Evolutionary conservation across 2,797 vertebrate species (phyloP), one percentile per base, ranked within the genome.

Genomic region (Poecilia wingei): DNA sequence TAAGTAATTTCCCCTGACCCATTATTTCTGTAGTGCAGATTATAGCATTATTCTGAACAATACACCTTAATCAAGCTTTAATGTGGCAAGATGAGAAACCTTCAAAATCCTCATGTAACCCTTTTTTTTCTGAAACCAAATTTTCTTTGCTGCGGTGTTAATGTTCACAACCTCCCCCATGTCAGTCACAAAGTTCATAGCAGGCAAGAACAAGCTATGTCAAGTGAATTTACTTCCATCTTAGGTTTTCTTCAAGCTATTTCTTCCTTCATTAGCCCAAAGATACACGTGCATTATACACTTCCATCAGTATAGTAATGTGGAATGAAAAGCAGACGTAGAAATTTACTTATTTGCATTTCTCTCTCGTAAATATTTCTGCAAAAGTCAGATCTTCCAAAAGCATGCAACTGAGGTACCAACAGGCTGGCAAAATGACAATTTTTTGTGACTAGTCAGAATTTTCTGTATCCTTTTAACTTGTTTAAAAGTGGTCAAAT

Each of bases 41-140:
- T 75, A n/a, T 20, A 39, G 53, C 36, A 8, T 6, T 8, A 66
- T 75, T 70, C 73, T 22, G 71, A 68, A 47, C 43, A 70, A 69
- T 39, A 47, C 16, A 28, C 25, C 74, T 41, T 51, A 33, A 45
- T 68, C 18, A 53, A 61, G 51, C 12, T 31, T 74, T 47, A 33
- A 53, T 74, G n/a, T 71, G 51, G 64, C 10, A 10, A 57, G 20
- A 59, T 25, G 6, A 43, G 20, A 69, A 72, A 69, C 36, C 4
- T 28, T 45, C 1, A 4, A 8, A 31, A 68, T 73, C 45, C 18
- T 69, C 9, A 25, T 57, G 2, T 51, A 7, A 4, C 64, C 3
- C 25, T 39, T 71, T 72, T 45, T 71, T 14, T n/a, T 55, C 75
- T 69, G 3, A 28, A 75, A 12, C 74, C 39, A 9, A 18, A 39